These are phyloP conservation scores for Geopemphigus sp. DNA, from an alignment of 1,140 invertebrate genomes.

Conservation along the genomic window DNA sequence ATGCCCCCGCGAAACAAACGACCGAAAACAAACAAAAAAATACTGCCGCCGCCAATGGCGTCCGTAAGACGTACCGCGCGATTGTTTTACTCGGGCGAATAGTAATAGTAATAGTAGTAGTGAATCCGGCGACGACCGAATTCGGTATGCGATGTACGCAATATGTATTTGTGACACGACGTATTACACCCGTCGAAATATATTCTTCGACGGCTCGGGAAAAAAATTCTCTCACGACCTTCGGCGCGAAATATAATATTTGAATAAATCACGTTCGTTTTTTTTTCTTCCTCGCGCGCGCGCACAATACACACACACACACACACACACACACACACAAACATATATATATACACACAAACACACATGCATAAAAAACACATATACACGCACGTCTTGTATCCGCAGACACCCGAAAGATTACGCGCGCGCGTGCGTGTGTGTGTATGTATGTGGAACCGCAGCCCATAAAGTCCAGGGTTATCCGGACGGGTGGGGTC, in stretches of 20 bases:
- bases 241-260: neutral
- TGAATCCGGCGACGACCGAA: too few relatives aligned
- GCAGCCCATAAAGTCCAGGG: conserved; percentile 30
- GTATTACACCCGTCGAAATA: too few relatives aligned
- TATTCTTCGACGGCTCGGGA: too few relatives aligned
- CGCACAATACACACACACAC: neutral
- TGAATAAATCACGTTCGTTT: conserved; percentile 34
- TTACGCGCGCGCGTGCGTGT: neutral
- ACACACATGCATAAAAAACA: neutral
- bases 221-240: conserved; percentile 28
- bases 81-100: too few relatives aligned
- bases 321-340: neutral
- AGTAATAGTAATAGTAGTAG: too few relatives aligned
- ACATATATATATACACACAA: neutral
- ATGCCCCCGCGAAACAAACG: too few relatives aligned
- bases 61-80: too few relatives aligned
- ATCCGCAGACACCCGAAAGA: conserved; percentile 19
- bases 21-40: too few relatives aligned
- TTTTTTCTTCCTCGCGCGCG: neutral
- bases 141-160: too few relatives aligned
- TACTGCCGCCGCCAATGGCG: too few relatives aligned
- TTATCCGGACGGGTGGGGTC: conserved; percentile 40
- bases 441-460: too few relatives aligned
- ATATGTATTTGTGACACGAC: too few relatives aligned
- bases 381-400: neutral